These are phyloP conservation scores for Cottoperca gobio DNA, from an alignment of 2,797 vertebrate species.

Conservation along the genomic window DNA sequence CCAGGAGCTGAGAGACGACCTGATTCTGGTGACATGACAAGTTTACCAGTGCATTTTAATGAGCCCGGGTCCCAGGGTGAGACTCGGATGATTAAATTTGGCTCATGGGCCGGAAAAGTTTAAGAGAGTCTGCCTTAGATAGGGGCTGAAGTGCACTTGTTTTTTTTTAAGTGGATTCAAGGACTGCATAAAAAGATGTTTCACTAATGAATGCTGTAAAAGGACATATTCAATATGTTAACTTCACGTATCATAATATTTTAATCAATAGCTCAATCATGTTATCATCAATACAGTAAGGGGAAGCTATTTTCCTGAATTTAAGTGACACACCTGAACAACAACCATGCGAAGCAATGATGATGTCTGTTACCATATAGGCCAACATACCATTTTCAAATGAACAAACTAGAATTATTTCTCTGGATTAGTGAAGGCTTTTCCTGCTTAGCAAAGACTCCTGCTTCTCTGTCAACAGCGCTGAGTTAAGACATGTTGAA, in stretches of 20 bases:
- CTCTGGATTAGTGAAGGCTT: too few relatives aligned
- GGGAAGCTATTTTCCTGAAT: not conserved
- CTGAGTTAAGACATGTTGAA: too few relatives aligned
- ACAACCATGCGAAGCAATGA: not conserved
- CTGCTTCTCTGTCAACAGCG: too few relatives aligned
- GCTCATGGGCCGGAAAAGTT: slow-evolving; percentile 61
- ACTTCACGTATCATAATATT: not conserved
- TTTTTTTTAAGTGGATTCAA: slow-evolving; percentile 22
- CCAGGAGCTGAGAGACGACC: slow-evolving; percentile 54
- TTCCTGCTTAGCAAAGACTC: too few relatives aligned
- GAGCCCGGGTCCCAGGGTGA: slow-evolving; percentile 59
- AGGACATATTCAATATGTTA: slow-evolving; percentile 7
- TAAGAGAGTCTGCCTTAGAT: slow-evolving; percentile 46
- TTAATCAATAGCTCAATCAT: not conserved
- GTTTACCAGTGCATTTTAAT: slow-evolving; percentile 74
- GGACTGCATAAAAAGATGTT: slow-evolving; percentile 5
- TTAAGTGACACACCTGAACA: not conserved
- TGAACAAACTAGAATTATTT: too few relatives aligned
- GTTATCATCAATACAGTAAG: not conserved
- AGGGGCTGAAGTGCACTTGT: slow-evolving; percentile 25
- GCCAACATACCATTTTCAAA: not conserved
- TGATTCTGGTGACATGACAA: slow-evolving; percentile 67
- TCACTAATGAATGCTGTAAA: slow-evolving; percentile 18
- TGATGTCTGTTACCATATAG: not conserved
- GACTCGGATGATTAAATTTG: slow-evolving; percentile 70